These are phyloP conservation scores for Bergia sp. DNA, from an alignment of 92 coral and sea anemone species.

Conservation along the genomic window DNA sequence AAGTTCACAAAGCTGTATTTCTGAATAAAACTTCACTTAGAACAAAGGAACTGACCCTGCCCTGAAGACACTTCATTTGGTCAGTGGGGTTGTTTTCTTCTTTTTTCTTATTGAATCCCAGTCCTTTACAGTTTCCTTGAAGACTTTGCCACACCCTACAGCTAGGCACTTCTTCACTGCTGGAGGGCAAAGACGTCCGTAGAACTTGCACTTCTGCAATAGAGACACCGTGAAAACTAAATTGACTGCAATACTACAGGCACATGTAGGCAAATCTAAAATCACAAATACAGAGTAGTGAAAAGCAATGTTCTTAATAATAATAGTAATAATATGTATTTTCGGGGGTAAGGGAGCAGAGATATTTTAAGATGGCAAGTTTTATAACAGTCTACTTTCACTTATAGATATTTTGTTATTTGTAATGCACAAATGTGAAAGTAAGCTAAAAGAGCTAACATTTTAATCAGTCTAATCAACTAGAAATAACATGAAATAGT, in stretches of 20 bases:
- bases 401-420: not conserved
- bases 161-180: too few species aligned
- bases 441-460: not conserved
- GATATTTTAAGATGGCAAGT: not conserved
- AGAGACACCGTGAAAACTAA: too few species aligned
- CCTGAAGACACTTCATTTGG: not conserved
- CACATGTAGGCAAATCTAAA: too few species aligned
- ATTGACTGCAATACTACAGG: too few species aligned
- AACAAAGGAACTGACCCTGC: not conserved
- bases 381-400: not conserved
- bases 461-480: not conserved
- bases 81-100: not conserved
- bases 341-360: conserved; percentile 5
- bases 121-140: not conserved
- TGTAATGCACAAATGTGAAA: not conserved
- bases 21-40: not conserved
- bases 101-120: not conserved
- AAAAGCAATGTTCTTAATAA: too few species aligned
- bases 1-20: not conserved
- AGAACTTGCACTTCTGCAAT: too few species aligned
- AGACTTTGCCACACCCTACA: not conserved
- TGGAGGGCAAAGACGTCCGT: too few species aligned
- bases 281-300: too few species aligned
- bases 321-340: not conserved
- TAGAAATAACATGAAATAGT: not conserved